Evolutionary conservation across 2,797 vertebrate species (phyloP), one percentile per base, ranked within the genome.

Genomic region (Stomatorhinus walkeri): DNA sequence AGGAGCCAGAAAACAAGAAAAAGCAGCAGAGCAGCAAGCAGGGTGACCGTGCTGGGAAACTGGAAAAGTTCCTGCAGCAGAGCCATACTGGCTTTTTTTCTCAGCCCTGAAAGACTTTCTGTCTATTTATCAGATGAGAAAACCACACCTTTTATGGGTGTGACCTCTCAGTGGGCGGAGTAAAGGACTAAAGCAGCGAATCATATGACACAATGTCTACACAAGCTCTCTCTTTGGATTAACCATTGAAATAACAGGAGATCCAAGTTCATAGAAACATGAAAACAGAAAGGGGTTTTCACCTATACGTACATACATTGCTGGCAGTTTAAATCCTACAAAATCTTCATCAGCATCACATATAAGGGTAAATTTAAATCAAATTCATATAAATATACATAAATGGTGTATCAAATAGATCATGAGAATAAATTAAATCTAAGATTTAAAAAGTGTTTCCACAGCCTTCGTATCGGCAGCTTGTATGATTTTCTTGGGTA

Each of bases 21-120:
- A 32, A 87, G 12, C 2, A 84, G 2, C 43, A 89, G 19, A 92
- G 87, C n/a, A 93, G 54, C 10, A 88, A 56, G 54, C 54, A 56
- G 19, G 54, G 5, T 68, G 9, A 87, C 61, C 1, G 83, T 43
- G 52, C 10, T 89, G 46, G 49, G 40, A 22, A 12, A 1, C 76
- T 59, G 76, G 14, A 84, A 46, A 10, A 91, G 4, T 0, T 46
- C 87, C 61, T 90, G 89, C 3, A 90, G 0, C 1, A 91, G 1
- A 85, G 51, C 28, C 92, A 92, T 91, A 36, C 4, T 16, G 52
- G 0, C 22, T 24, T 64, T 28, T 24, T 24, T 61, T 22, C 10
- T 10, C 2, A n/a, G 56, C 59, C 59, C 59, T 10, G 8, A 10
- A 24, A 61, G 8, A 24, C 59, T 24, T 61, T 10, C 22, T 24